Evolutionary conservation across 2,888 invertebrate genomes (phyloP).

Genomic region (Heterodera filipjevi): DNA sequence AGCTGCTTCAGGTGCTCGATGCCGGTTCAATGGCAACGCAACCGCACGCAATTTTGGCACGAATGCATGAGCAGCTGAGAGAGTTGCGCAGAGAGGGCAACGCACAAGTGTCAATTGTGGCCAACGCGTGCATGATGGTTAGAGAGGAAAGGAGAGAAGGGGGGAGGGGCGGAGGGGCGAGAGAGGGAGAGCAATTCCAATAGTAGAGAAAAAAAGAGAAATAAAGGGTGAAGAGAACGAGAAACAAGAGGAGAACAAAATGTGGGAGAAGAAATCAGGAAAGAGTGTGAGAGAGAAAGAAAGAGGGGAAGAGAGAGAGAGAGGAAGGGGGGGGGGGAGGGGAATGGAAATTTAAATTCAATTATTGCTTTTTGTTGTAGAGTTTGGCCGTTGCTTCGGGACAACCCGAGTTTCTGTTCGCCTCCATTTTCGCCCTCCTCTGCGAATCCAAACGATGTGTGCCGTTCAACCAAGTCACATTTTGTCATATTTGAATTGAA

Average conservation of each 20-base stretch:
- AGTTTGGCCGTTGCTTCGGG: slow-evolving; percentile 90
- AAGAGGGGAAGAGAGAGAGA: neutral
- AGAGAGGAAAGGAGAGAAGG: neutral
- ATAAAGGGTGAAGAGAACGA: too few species aligned
- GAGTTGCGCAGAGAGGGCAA: slow-evolving; percentile 53
- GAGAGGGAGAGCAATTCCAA: neutral
- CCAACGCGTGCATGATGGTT: slow-evolving; percentile 83
- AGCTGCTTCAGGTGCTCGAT: slow-evolving; percentile 85
- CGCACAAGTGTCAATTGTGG: slow-evolving; percentile 77
- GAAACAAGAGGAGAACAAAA: too few species aligned
- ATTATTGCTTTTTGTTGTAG: neutral
- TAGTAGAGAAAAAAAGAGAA: too few species aligned
- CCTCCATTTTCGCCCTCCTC: slow-evolving; percentile 45
- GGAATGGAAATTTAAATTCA: neutral
- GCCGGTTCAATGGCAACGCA: slow-evolving; percentile 84
- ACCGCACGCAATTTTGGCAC: slow-evolving; percentile 77
- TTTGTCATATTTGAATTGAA: neutral
- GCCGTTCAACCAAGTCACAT: slow-evolving; percentile 36
- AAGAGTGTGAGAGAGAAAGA: neutral
- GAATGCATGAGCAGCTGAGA: slow-evolving; percentile 81
- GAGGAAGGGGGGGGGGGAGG: neutral
- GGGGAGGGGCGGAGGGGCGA: neutral
- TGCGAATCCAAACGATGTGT: slow-evolving; percentile 41
- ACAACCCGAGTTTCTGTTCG: slow-evolving; percentile 69
- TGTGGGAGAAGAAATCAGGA: neutral